Percentiles rank a stretch among this genome's conserved stretches.
These are phyloP conservation scores for Neotragus moschatus DNA, from an alignment of 2,113 vertebrate species.

Conservation along the genomic window DNA sequence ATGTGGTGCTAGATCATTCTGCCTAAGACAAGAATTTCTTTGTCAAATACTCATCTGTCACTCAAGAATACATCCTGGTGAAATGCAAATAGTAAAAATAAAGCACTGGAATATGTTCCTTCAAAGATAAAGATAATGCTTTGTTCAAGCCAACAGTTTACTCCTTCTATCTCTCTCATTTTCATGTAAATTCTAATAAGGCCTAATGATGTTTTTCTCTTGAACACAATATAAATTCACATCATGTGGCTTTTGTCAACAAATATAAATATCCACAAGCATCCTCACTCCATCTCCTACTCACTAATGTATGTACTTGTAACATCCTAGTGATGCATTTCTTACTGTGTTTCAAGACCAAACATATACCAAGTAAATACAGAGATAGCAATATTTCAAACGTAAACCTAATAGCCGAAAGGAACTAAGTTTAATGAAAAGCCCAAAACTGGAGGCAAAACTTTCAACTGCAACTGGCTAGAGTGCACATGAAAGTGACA, in stretches of 20 bases:
- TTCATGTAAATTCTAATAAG: slow-evolving; percentile 72
- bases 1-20: slow-evolving; percentile 79
- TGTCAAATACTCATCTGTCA: slow-evolving; percentile 85
- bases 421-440: slow-evolving; percentile 59
- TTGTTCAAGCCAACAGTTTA: slow-evolving; percentile 57
- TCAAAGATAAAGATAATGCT: slow-evolving; percentile 62
- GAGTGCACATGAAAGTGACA: not conserved
- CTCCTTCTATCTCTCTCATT: slow-evolving; percentile 36
- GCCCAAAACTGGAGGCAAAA: slow-evolving; percentile 43
- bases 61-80: slow-evolving; percentile 62
- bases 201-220: slow-evolving; percentile 69
- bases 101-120: slow-evolving; percentile 60
- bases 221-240: slow-evolving; percentile 59
- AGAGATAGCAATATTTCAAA: slow-evolving; percentile 63
- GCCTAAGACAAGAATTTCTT: slow-evolving; percentile 81
- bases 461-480: not conserved
- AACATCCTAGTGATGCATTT: slow-evolving; percentile 46
- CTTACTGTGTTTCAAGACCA: slow-evolving; percentile 47
- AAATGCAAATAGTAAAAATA: slow-evolving; percentile 73
- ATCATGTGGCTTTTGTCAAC: slow-evolving; percentile 65
- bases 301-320: slow-evolving; percentile 52
- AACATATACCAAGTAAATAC: slow-evolving; percentile 43
- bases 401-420: slow-evolving; percentile 49
- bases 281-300: not conserved
- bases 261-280: slow-evolving; percentile 44